Base-by-base conservation (phyloP, 2,113 vertebrate genomes). In the Sapayoa aenigma region DNA sequence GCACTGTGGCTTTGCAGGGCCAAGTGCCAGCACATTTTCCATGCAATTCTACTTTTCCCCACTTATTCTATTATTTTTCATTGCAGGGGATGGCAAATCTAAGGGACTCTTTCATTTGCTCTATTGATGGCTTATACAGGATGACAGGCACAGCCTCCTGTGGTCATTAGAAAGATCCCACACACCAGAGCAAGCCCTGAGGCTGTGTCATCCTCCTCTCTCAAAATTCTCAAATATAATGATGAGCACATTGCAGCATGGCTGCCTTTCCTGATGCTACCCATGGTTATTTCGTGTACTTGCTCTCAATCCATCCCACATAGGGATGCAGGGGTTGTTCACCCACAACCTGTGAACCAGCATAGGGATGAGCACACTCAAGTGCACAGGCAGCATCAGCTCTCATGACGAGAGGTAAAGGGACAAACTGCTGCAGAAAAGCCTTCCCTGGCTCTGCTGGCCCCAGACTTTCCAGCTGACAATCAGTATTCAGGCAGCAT, bases 181-280 rank as follows among this genome's bases (percentile, higher is more conserved):
- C 23, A 42, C 46, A 17, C 3, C 25, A 42, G 17, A 85, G 16
- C 5, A 30, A 31, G 19, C 9, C 0, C 0, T 20, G 31, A 8
- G 19, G 35, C 22, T 92, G 37, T 7, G 31, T 76, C 62, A 18
- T 21, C 30, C 12, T 66, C 15, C 23, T 62, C 33, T 62, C 39
- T 30, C 11, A 12, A 27, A 77, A 44, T 6, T 18, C 33, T 67
- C 59, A 56, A 58, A 69, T 85, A 31, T 27, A 81, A 53, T 1
- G 7, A 75, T 18, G 8, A 91, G 9, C 14, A 37, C 0, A 5
- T 13, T 14, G 10, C 5, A 53, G 41, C 0, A 24, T 25, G 20
- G 21, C 28, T 90, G 74, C 52, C 8, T 75, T 44, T 84, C 37
- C 68, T 63, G 46, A 44, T 56, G 58, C 49, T 46, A 8, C 22